Evolutionary conservation across 2,113 vertebrate genomes (phyloP).

Genomic region (Aphyosemion australe): DNA sequence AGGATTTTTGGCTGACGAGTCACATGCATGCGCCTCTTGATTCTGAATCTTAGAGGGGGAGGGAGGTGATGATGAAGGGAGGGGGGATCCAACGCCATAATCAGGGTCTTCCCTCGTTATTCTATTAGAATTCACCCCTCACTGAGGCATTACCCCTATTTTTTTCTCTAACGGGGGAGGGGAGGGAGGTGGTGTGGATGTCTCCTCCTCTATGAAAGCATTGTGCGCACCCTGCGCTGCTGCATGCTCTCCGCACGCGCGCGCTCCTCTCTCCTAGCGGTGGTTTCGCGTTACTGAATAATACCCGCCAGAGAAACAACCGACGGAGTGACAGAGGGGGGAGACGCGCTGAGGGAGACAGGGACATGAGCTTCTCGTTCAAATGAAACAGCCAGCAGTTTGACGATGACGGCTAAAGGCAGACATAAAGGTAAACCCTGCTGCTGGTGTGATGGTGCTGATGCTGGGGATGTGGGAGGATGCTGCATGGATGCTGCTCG

Average conservation of each 20-base stretch:
- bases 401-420: constrained; percentile 86
- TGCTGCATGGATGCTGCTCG: constrained; percentile 48
- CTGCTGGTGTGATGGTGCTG: constrained; percentile 18
- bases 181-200: constrained; percentile 48
- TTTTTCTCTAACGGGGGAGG: constrained; percentile 34
- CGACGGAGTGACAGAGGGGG: constrained; percentile 51
- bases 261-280: constrained; percentile 67
- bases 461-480: constrained; percentile 50
- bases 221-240: constrained; percentile 66
- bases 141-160: constrained; percentile 63
- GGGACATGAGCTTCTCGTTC: constrained; percentile 77
- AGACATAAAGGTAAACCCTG: constrained; percentile 83
- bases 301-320: constrained; percentile 59
- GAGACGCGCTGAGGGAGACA: constrained; percentile 49
- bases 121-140: constrained; percentile 72
- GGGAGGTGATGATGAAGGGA: constrained; percentile 34
- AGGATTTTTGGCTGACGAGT: constrained; percentile 33
- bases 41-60: constrained; percentile 33
- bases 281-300: constrained; percentile 73
- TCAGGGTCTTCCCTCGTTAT: constrained; percentile 74
- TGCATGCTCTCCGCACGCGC: constrained; percentile 70
- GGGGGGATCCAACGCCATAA: constrained; percentile 59
- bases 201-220: constrained; percentile 51
- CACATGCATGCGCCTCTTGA: constrained; percentile 49
- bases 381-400: constrained; percentile 79